Percentiles rank a stretch among this genome's conserved stretches.
Evolutionary conservation across 2,113 vertebrate genomes (phyloP).

Genomic region (Stigmatopora nigra): DNA sequence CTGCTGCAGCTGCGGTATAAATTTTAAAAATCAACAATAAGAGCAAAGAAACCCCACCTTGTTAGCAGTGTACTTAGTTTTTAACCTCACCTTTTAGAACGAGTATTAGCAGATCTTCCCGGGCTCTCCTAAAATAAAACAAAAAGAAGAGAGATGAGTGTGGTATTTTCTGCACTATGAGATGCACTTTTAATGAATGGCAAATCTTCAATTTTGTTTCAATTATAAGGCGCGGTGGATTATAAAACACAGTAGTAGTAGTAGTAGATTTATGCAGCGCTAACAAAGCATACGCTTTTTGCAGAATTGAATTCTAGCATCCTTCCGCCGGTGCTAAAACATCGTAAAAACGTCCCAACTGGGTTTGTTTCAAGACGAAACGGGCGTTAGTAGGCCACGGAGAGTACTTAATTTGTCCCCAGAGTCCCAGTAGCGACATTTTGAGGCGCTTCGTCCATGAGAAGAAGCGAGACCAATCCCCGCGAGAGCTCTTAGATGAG

Average conservation of each 20-base stretch:
- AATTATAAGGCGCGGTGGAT: no score
- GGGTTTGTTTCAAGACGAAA: no score
- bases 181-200: no score
- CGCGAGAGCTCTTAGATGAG: slow-evolving; percentile 17
- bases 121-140: slow-evolving; percentile 74
- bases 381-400: neutral
- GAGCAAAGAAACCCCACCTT: neutral
- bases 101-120: slow-evolving; percentile 71
- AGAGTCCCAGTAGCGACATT: slow-evolving; percentile 23
- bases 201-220: no score
- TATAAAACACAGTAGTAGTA: neutral
- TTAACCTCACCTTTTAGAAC: slow-evolving; percentile 82
- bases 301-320: neutral
- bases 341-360: no score
- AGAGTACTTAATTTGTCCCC: slow-evolving; percentile 41
- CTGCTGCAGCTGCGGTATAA: slow-evolving; percentile 52
- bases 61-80: neutral
- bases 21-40: slow-evolving; percentile 2
- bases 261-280: slow-evolving; percentile 13
- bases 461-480: slow-evolving; percentile 24
- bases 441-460: neutral
- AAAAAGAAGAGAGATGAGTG: slow-evolving; percentile 30
- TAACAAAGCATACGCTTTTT: neutral
- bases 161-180: neutral
- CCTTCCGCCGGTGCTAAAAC: neutral